Evolutionary conservation across 2,113 vertebrate species (phyloP).

Genomic region (Chaetodon trifascialis): DNA sequence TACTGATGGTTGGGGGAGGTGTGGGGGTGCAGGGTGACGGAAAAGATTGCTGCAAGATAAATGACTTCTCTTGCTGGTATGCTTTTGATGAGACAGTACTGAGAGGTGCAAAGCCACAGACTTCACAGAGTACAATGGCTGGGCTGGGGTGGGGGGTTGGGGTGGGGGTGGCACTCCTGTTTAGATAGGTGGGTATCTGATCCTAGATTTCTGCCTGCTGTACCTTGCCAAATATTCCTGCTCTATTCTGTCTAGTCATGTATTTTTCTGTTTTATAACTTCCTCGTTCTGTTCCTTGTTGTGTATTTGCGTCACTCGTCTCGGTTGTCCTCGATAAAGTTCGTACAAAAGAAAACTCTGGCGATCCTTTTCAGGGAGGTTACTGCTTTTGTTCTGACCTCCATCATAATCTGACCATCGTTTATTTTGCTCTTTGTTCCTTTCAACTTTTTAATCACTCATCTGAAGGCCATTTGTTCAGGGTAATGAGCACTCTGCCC

Average conservation of each 20-base stretch:
- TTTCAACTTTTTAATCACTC: conserved; percentile 37
- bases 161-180: conserved; percentile 18
- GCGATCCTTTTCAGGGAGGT: conserved; percentile 5
- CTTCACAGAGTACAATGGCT: conserved; percentile 39
- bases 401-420: conserved; percentile 14
- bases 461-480: conserved; percentile 51
- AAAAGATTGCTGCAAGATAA: conserved; percentile 61
- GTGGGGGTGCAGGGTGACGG: conserved; percentile 1
- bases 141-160: too few species aligned
- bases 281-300: neutral
- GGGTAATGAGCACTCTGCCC: conserved; percentile 34
- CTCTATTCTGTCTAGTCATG: neutral
- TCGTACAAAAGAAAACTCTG: conserved; percentile 4
- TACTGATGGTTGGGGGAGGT: conserved; percentile 2
- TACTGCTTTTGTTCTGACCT: conserved; percentile 28
- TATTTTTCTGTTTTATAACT: conserved; percentile 14
- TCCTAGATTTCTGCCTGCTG: conserved; percentile 47
- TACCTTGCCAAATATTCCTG: conserved; percentile 36
- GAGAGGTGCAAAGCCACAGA: conserved; percentile 67
- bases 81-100: conserved; percentile 64
- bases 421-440: conserved; percentile 27
- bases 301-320: conserved; percentile 9
- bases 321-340: conserved; percentile 31
- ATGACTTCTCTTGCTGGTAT: conserved; percentile 69
- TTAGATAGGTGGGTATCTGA: conserved; percentile 71